Percentiles rank a stretch among this genome's conserved stretches.
Conservation (phyloP, 2,888 invertebrate species). For the Rhagophthalmus giganteus region DNA sequence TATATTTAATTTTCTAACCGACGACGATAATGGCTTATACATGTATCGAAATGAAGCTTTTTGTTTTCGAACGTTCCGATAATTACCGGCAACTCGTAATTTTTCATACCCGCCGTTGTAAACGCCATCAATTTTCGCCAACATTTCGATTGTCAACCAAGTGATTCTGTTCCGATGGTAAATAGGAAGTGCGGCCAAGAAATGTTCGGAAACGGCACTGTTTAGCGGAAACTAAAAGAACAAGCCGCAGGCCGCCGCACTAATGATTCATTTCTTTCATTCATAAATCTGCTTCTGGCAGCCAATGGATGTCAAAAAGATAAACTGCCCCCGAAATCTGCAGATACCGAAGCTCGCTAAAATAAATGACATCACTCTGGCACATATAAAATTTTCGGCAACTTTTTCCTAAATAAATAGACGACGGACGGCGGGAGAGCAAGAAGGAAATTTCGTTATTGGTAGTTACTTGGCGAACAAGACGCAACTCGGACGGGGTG, state of each 20-base stretch:
- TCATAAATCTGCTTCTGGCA: constrained; percentile 48
- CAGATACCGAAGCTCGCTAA: constrained; percentile 15
- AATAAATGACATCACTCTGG: constrained; percentile 17
- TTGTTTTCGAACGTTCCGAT: constrained; percentile 1
- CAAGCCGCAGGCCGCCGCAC: constrained; percentile 44
- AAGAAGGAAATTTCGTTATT: constrained; percentile 20
- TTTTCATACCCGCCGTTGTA: too few relatives aligned
- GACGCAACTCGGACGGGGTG: constrained; percentile 11
- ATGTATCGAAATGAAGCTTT: constrained; percentile 15
- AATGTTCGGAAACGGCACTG: constrained; percentile 31
- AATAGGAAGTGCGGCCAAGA: constrained; percentile 22
- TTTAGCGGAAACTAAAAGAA: constrained; percentile 40
- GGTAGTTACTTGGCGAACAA: constrained; percentile 12
- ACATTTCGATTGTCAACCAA: constrained; percentile 18
- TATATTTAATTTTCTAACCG: constrained; percentile 9
- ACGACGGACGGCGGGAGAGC: constrained; percentile 5
- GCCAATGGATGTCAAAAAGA: constrained; percentile 40
- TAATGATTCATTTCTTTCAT: constrained; percentile 48
- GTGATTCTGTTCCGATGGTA: constrained; percentile 3
- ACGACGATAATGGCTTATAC: constrained; percentile 17
- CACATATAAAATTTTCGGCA: constrained; percentile 9
- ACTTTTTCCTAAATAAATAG: constrained; percentile 17
- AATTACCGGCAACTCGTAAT: too few relatives aligned
- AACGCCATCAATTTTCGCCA: not conserved
- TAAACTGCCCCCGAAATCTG: constrained; percentile 32